phyloP scores from a whole-genome alignment of 2,113 vertebrate genomes.

The Sylvia atricapilla region DNA sequence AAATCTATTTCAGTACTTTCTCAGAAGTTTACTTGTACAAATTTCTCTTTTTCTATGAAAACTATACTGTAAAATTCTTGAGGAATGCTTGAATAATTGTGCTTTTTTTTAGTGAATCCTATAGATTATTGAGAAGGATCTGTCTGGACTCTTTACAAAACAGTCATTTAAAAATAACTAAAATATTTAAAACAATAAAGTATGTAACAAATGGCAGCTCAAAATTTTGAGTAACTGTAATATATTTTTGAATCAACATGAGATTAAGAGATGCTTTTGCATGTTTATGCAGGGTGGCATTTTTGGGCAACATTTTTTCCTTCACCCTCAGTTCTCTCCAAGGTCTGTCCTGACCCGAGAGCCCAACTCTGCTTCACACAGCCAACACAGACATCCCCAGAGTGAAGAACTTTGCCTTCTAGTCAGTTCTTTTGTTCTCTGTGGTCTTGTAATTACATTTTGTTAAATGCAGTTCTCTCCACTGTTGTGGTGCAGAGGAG shows the following conservation, averaged over 20 bases:
- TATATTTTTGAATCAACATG: not conserved
- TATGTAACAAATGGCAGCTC: not conserved
- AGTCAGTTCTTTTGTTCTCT: slow-evolving; percentile 19
- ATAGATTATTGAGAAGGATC: not conserved
- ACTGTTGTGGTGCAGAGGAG: not conserved
- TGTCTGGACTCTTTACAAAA: not conserved
- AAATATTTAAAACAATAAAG: not conserved
- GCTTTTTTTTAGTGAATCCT: not conserved
- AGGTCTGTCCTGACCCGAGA: not conserved
- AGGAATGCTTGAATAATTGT: not conserved
- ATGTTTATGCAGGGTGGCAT: not conserved
- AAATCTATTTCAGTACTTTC: slow-evolving; percentile 20
- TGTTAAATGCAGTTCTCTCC: not conserved
- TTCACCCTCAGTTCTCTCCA: not conserved
- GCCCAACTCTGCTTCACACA: not conserved
- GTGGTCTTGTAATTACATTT: slow-evolving; percentile 37
- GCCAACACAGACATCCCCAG: fast-evolving
- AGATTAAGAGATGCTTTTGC: not conserved
- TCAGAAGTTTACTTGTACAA: not conserved
- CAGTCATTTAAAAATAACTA: not conserved
- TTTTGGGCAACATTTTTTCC: not conserved
- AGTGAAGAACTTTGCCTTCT: not conserved
- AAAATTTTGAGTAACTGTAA: not conserved
- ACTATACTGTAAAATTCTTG: not conserved
- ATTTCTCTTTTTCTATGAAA: not conserved